Evolutionary conservation across 2,888 invertebrate genomes (phyloP), one percentile per base, ranked within the genome.

Genomic region (Apotomis capreana): DNA sequence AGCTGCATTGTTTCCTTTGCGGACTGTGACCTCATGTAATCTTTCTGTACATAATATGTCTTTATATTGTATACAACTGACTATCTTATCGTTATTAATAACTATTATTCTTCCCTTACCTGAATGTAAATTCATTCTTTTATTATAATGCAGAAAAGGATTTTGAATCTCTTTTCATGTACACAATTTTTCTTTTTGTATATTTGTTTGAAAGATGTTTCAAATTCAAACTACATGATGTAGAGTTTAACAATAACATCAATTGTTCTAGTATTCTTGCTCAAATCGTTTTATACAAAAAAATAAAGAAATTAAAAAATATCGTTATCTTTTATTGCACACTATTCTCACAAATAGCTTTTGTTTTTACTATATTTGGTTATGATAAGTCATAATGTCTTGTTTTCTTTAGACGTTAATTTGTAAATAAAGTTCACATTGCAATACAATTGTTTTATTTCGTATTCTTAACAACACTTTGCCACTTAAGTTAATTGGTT

Each of bases 31-130:
- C 79, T 78, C 78, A 77, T 78, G 72, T 76, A 77, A 74, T 74
- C 59, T 73, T 62, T 10, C 76, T 78, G 74, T 79, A 79, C 76
- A 78, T 71, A 78, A 73, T 82, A 78, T 62, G 73, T 76, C 61
- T 70, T 75, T 52, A 46, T 36, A 37, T 46, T 8, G 12, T 49
- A 15, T 63, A 64, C 63, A 15, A 44, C 64, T 64, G 3, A 44
- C 64, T 64, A 3, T 63, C 63, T 52, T 37, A 52, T 63, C 55
- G 54, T 55, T 44, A 55, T 55, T 4, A 55, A 15, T 10, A 44
- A 44, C 44, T 51, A 40, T 26, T 36, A 26, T 37, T 65, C 46
- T 49, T 51, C 44, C 9, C 57, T 62, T 68, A 72, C 57, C 13
- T 58, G 36, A 37, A 63, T 52, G 58, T 70, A 70, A 63, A 57